Percentiles rank a stretch among this genome's conserved stretches.
Evolutionary conservation across 2,888 invertebrate species (phyloP).

Genomic region (Epirrhoe tristata): DNA sequence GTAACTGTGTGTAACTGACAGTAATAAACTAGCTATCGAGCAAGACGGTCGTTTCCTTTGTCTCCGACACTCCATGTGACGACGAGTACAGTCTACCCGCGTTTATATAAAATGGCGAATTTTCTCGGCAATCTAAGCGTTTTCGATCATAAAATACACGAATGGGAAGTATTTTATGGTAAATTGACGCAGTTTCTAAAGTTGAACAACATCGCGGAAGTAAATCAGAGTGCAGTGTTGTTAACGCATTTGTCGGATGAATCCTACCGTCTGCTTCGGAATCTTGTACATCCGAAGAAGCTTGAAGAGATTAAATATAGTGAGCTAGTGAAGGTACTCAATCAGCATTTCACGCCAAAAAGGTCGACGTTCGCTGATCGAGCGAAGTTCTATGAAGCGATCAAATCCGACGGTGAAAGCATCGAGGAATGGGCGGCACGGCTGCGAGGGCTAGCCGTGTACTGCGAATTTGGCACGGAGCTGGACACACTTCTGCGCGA

Average conservation of each 20-base stretch:
- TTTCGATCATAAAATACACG: too few species aligned
- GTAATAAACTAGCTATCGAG: background rate
- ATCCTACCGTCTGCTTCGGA: conserved; percentile 2
- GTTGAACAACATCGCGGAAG: background rate
- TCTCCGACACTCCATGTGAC: background rate
- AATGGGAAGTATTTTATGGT: too few species aligned
- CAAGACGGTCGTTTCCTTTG: background rate
- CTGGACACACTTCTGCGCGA: too few species aligned
- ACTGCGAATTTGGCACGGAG: conserved; percentile 28
- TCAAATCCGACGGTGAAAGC: conserved; percentile 27
- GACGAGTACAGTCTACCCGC: background rate
- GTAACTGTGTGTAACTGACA: too few species aligned
- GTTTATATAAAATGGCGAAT: background rate
- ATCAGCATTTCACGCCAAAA: conserved; percentile 39
- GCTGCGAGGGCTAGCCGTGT: conserved; percentile 33
- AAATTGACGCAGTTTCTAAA: background rate
- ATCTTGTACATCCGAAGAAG: background rate
- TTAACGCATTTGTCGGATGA: background rate
- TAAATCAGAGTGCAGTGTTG: background rate
- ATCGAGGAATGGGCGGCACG: conserved; percentile 40
- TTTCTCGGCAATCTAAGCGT: background rate
- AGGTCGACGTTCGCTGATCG: conserved; percentile 38
- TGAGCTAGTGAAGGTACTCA: conserved; percentile 5
- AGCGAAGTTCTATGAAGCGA: conserved; percentile 41
- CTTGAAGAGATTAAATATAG: background rate